phyloP scores from a whole-genome alignment of 2,888 invertebrate species.

The Aspidiotus destructor region DNA sequence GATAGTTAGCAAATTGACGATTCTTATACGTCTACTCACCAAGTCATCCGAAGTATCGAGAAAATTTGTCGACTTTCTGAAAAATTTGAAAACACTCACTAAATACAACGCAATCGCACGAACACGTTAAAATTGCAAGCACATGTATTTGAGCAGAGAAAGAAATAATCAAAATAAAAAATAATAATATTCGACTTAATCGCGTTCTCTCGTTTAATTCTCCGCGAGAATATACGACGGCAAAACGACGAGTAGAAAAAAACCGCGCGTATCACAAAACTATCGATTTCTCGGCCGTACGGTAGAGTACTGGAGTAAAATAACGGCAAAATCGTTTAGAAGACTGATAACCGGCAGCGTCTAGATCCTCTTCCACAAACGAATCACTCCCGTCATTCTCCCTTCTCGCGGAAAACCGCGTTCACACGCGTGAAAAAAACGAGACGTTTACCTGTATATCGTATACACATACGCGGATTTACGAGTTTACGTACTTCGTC shows the following conservation, averaged over 20 bases:
- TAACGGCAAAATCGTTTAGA: background rate
- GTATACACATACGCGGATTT: background rate
- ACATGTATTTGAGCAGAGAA: no score
- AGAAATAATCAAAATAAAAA: no score
- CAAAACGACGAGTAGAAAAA: background rate
- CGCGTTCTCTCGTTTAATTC: conserved; percentile 1
- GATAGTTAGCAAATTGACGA: no score
- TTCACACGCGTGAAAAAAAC: background rate
- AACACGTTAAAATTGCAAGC: no score
- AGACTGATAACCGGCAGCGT: background rate
- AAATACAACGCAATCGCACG: no score
- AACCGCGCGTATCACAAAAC: background rate
- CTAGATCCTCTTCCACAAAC: background rate
- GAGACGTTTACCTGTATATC: background rate
- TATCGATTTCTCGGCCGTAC: conserved; percentile 2
- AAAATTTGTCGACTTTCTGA: no score
- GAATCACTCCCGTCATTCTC: background rate
- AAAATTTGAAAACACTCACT: no score
- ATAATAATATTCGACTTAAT: background rate
- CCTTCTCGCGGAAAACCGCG: background rate
- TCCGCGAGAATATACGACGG: background rate
- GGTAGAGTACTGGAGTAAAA: conserved; percentile 1
- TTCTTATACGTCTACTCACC: no score
- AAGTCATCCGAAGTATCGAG: no score
- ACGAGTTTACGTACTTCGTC: background rate